phyloP scores from a whole-genome alignment of 2,888 invertebrate genomes.

The Dryobotodes eremita region DNA sequence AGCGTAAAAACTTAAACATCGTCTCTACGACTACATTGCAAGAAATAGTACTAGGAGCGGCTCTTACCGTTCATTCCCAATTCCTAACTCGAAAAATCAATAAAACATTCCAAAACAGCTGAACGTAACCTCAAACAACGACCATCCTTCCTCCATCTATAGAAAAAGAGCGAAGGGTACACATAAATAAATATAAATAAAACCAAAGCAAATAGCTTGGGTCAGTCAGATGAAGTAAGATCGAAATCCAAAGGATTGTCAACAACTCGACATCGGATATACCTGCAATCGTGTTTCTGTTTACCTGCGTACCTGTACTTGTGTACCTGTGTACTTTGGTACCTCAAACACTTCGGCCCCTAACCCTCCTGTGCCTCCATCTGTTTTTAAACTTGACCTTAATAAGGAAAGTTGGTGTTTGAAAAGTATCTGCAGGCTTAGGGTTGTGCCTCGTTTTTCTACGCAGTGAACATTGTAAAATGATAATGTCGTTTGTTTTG shows the following conservation, averaged over 20 bases:
- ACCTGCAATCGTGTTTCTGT: constrained; percentile 68
- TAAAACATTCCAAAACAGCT: constrained; percentile 7
- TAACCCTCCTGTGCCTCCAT: constrained; percentile 34
- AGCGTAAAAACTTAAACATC: too few relatives aligned
- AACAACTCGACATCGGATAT: constrained; percentile 73
- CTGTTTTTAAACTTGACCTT: constrained; percentile 63
- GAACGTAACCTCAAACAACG: constrained; percentile 25
- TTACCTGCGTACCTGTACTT: constrained; percentile 50
- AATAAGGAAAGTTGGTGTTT: constrained; percentile 54
- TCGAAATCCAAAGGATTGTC: constrained; percentile 64
- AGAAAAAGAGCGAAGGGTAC: constrained; percentile 17
- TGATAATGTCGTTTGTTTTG: constrained; percentile 22
- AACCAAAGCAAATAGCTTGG: constrained; percentile 54
- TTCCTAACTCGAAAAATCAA: not conserved
- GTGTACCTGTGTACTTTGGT: constrained; percentile 25
- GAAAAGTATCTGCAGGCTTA: constrained; percentile 39
- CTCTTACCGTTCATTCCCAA: not conserved
- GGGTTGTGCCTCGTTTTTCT: constrained; percentile 29
- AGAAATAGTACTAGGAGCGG: not conserved
- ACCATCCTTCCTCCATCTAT: constrained; percentile 2
- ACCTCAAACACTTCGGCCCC: constrained; percentile 59
- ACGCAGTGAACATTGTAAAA: constrained; percentile 24
- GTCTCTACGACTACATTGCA: not conserved
- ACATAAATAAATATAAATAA: constrained; percentile 49
- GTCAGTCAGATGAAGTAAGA: constrained; percentile 61